phyloP scores from a whole-genome alignment of 2,888 invertebrate genomes.

The Stenoptilia bipunctidactyla region DNA sequence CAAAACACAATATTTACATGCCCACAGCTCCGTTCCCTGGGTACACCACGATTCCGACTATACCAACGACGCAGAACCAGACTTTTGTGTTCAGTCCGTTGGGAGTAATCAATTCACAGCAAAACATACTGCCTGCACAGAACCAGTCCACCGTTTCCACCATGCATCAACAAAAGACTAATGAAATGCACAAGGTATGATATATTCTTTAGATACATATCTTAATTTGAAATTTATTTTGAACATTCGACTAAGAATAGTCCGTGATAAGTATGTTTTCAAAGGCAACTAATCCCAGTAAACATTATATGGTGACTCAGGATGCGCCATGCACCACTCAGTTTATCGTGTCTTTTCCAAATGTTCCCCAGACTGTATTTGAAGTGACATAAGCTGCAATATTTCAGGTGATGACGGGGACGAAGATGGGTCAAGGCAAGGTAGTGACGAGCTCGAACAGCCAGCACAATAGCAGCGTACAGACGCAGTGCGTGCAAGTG shows the following conservation, averaged over 20 bases:
- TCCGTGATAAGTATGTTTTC: no score
- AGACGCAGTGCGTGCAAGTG: constrained; percentile 80
- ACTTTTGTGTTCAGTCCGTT: constrained; percentile 82
- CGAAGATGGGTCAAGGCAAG: constrained; percentile 21
- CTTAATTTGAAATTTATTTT: no score
- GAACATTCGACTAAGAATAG: no score
- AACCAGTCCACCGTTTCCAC: constrained; percentile 59
- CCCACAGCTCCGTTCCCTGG: constrained; percentile 75
- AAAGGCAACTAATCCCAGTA: no score
- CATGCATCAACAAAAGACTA: constrained; percentile 70
- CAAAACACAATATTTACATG: no score
- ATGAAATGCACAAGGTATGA: constrained; percentile 79
- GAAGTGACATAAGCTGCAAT: no score
- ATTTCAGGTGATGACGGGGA: constrained; percentile 40
- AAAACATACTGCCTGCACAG: constrained; percentile 75
- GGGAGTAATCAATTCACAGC: constrained; percentile 78
- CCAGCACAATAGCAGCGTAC: constrained; percentile 30
- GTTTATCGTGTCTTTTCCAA: no score
- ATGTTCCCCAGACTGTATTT: no score
- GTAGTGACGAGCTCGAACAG: constrained; percentile 19
- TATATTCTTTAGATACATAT: no score
- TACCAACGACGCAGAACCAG: constrained; percentile 82
- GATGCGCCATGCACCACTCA: no score
- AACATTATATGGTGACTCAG: no score
- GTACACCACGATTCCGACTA: constrained; percentile 83